phyloP scores from a whole-genome alignment of 2,888 invertebrate genomes.

The Dasypolia templi region DNA sequence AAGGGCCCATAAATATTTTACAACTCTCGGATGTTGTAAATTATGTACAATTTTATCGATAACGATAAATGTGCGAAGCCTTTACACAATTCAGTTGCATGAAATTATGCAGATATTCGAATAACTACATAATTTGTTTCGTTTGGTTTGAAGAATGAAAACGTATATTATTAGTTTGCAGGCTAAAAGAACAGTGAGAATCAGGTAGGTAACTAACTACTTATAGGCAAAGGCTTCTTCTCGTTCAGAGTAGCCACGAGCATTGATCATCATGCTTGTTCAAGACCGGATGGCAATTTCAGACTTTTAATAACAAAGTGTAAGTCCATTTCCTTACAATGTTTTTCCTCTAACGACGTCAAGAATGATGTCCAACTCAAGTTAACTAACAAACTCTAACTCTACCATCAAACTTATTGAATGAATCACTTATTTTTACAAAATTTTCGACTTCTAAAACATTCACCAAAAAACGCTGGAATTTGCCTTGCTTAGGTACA shows the following conservation, averaged over 20 bases:
- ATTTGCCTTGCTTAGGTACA: background rate
- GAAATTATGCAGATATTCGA: background rate
- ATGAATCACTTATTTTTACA: background rate
- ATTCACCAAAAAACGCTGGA: background rate
- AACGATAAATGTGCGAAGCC: constrained; percentile 32
- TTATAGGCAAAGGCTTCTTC: too few species aligned
- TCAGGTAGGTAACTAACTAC: too few species aligned
- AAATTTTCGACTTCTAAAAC: background rate
- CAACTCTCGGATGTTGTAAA: constrained; percentile 46
- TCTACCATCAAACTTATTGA: background rate
- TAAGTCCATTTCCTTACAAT: background rate
- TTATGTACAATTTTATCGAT: constrained; percentile 42
- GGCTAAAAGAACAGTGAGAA: background rate
- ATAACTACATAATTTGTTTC: constrained; percentile 5
- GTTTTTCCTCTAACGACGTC: background rate
- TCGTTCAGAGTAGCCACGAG: too few species aligned
- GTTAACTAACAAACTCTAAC: background rate
- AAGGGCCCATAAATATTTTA: constrained; percentile 36
- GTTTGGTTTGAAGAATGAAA: background rate
- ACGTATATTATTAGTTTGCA: background rate
- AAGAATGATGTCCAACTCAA: background rate
- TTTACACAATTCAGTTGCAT: background rate
- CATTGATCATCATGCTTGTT: too few species aligned
- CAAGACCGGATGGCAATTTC: too few species aligned
- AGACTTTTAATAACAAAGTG: too few species aligned